phyloP scores from a whole-genome alignment of 1,140 invertebrate species.

The Microvelia longipes region DNA sequence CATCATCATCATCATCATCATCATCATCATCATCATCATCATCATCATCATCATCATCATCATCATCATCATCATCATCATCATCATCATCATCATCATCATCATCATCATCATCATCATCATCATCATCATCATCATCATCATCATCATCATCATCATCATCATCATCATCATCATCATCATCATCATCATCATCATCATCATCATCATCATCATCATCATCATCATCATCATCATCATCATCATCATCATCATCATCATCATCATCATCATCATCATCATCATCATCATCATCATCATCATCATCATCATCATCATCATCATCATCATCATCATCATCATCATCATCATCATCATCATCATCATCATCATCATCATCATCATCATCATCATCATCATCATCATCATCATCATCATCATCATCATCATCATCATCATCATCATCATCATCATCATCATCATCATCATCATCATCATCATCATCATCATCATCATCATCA shows the following conservation, averaged over 20 bases:
- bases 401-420: neutral
- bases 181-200: constrained; percentile 1
- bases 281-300: constrained; percentile 1
- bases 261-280: constrained; percentile 1
- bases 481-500: constrained; percentile 1
- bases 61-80: constrained; percentile 1
- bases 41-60: constrained; percentile 1
- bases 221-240: constrained; percentile 1
- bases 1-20: constrained; percentile 1
- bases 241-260: constrained; percentile 1
- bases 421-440: neutral
- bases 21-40: constrained; percentile 1
- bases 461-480: constrained; percentile 1
- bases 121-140: constrained; percentile 1
- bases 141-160: constrained; percentile 1
- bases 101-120: constrained; percentile 1
- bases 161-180: constrained; percentile 1
- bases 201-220: constrained; percentile 1
- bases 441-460: constrained; percentile 1
- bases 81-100: constrained; percentile 1
- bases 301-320: constrained; percentile 1
- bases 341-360: neutral
- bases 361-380: neutral
- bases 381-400: neutral
- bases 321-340: neutral